Evolutionary conservation across 1,140 invertebrate genomes (phyloP).

Genomic region (Calycopis cecrops): DNA sequence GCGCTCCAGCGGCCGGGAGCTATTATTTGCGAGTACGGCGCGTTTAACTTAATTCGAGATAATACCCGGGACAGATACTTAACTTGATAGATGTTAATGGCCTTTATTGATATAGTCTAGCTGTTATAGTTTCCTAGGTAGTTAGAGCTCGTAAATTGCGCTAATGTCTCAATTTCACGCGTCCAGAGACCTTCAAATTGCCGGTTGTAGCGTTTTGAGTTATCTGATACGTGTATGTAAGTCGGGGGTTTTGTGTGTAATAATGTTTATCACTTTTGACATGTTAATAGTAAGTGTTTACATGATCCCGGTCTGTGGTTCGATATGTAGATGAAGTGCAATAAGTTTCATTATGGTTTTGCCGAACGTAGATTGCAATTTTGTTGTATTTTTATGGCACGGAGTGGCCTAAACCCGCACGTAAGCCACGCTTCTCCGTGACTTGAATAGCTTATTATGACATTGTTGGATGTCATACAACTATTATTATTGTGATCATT

Average conservation of each 20-base stretch:
- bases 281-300: conserved; percentile 8
- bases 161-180: conserved; percentile 57
- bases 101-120: conserved; percentile 68
- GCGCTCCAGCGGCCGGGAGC: conserved; percentile 17
- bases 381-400: no score
- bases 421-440: no score
- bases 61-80: conserved; percentile 58
- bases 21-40: conserved; percentile 40
- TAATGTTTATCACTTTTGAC: conserved; percentile 5
- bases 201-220: conserved; percentile 47
- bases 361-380: no score
- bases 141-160: conserved; percentile 52
- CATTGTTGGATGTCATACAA: no score
- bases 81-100: conserved; percentile 65
- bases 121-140: conserved; percentile 56
- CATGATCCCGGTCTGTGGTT: neutral
- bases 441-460: no score
- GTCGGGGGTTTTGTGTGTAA: conserved; percentile 9
- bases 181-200: conserved; percentile 50
- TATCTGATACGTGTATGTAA: conserved; percentile 40
- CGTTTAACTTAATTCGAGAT: conserved; percentile 61
- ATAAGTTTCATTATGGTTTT: no score
- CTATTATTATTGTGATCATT: no score
- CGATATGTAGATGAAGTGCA: neutral
- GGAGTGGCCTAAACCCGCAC: no score